Evolutionary conservation across 2,797 vertebrate genomes (phyloP), one percentile per base, ranked within the genome.

Genomic region (Luscinia luscinia): DNA sequence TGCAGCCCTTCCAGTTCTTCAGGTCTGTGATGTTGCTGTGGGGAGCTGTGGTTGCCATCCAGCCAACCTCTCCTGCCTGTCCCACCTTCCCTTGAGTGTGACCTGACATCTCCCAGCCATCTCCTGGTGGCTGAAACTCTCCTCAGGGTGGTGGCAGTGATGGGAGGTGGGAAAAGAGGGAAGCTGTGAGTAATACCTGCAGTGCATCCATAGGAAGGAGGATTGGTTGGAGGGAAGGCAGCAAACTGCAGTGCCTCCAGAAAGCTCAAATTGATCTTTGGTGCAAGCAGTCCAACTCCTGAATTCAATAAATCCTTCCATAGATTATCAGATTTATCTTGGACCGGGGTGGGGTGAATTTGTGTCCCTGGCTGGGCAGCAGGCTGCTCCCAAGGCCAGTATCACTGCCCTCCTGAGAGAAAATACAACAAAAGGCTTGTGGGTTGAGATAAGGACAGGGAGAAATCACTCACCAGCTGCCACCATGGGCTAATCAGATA

Each of bases 81-180:
- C 46, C 38, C 49, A 13, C 17, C 79, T 58, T 21, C 27, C 76
- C 10, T 4, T 3, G 15, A 9, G 26, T 26, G 49, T 23, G 49
- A 73, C 70, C 45, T 22, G 0, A 27, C 45, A 22, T 22, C 45
- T 59, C n/a, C 36, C 7, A 36, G 64, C 4, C 0, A 1, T 72
- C 57, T 66, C 48, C 46, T 74, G 52, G 72, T 87, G 89, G 68
- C 84, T 70, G 94, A 92, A 95, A 90, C 89, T 84, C 48, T 19
- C 36, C 3, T n/a, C 17, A 27, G 49, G 72, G 9, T 12, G n/a
- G 14, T 45, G 81, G 6, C 46, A 58, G 1, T 12, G 41, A 5
- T 22, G 48, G 58, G 15, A 75, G 22, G 14, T 26, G 69, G 63
- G 63, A 15, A 51, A 59, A 69, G 75, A 54, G 19, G 51, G 40